Conservation (phyloP, 2,113 vertebrate species). For the Protobothrops mucrosquamatus region DNA sequence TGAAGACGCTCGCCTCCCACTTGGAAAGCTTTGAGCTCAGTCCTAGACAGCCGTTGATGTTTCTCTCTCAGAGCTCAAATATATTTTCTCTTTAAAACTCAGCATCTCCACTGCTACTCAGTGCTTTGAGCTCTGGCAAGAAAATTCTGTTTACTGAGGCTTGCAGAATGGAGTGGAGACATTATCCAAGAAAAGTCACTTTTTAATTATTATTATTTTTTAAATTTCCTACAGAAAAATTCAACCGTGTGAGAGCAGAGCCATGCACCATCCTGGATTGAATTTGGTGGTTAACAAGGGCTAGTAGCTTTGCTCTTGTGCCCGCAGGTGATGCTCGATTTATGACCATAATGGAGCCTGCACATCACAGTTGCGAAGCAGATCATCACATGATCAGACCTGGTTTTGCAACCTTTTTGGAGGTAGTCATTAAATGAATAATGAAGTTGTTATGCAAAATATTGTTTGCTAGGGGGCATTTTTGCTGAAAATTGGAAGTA, state of each 20-base stretch:
- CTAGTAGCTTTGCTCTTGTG: background rate
- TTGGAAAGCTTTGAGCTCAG: too few relatives aligned
- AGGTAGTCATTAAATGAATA: too few relatives aligned
- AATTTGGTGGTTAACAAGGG: background rate
- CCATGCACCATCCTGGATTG: background rate
- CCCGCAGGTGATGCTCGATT: background rate
- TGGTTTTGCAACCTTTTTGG: too few relatives aligned
- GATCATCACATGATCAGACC: too few relatives aligned
- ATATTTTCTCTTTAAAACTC: slow-evolving; percentile 18
- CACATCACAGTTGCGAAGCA: too few relatives aligned
- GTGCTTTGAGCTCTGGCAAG: background rate
- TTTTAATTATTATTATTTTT: background rate
- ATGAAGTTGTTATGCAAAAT: too few relatives aligned
- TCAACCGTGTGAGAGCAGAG: background rate
- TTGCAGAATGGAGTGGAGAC: background rate
- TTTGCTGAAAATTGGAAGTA: too few relatives aligned
- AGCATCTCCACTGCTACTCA: background rate
- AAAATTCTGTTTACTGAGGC: background rate
- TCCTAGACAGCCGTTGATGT: too few relatives aligned
- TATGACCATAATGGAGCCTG: too few relatives aligned
- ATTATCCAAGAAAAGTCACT: background rate
- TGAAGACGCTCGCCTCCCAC: too few relatives aligned
- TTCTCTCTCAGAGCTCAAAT: too few relatives aligned
- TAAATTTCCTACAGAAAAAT: background rate
- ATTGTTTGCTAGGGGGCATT: too few relatives aligned